Percentiles rank a stretch among this genome's conserved stretches.
These are phyloP conservation scores for Acridotheres tristis DNA, from an alignment of 2,797 vertebrate species.

Conservation along the genomic window DNA sequence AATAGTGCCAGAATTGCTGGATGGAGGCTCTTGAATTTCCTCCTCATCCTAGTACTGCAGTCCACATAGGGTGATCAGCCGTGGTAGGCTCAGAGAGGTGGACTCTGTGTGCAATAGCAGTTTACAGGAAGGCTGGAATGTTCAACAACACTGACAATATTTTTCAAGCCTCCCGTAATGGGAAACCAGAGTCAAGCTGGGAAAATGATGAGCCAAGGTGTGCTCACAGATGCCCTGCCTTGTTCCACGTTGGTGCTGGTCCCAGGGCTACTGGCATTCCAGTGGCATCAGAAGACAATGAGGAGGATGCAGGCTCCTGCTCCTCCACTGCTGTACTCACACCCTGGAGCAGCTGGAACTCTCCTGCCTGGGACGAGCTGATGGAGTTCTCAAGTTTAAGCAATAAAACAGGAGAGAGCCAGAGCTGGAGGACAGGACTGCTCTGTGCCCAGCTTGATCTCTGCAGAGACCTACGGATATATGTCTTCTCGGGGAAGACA, in stretches of 20 bases:
- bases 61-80: not conserved
- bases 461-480: not conserved
- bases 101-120: not conserved
- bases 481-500: rapidly evolving
- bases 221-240: not conserved
- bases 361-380: not conserved
- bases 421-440: not conserved
- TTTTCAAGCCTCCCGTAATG: rapidly evolving
- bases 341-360: not conserved
- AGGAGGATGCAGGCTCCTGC: not conserved
- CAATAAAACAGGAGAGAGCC: not conserved
- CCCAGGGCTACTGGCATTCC: not conserved
- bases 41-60: not conserved
- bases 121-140: not conserved
- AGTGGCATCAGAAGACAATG: rapidly evolving
- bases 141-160: rapidly evolving
- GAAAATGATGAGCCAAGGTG: not conserved
- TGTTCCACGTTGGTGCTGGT: rapidly evolving
- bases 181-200: not conserved
- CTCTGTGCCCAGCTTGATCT: not conserved
- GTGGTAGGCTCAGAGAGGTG: not conserved
- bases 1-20: not conserved
- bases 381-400: constrained; percentile 1
- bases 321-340: not conserved
- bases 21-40: not conserved